Evolutionary conservation across 2,888 invertebrate species (phyloP).

Genomic region (Drosophila meridionalis): DNA sequence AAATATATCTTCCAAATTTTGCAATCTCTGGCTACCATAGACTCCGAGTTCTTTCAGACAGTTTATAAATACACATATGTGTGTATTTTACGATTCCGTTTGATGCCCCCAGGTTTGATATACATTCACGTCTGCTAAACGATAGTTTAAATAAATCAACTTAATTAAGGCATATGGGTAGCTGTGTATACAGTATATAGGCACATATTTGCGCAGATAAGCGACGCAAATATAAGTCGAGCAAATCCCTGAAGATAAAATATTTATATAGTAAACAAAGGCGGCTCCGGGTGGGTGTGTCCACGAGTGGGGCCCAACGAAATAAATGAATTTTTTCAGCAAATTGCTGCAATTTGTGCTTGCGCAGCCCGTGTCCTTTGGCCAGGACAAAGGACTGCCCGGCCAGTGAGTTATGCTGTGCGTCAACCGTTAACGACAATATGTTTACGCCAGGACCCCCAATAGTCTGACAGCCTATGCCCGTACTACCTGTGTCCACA

Average conservation of each 20-base stretch:
- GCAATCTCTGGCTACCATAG: neutral
- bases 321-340: slow-evolving; percentile 15
- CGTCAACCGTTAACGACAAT: slow-evolving; percentile 19
- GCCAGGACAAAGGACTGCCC: slow-evolving; percentile 3
- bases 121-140: neutral
- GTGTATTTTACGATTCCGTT: neutral
- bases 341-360: slow-evolving; percentile 22
- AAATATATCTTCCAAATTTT: neutral
- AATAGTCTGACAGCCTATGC: slow-evolving; percentile 34
- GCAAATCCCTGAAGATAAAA: slow-evolving; percentile 42
- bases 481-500: slow-evolving; percentile 16
- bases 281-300: slow-evolving; percentile 2
- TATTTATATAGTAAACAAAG: slow-evolving; percentile 47
- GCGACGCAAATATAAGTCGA: slow-evolving; percentile 21
- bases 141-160: slow-evolving; percentile 3
- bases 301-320: neutral
- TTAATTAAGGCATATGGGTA: slow-evolving; percentile 14
- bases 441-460: slow-evolving; percentile 26
- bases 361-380: slow-evolving; percentile 23
- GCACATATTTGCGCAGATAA: slow-evolving; percentile 31
- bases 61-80: neutral
- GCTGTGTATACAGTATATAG: neutral
- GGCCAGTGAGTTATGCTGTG: slow-evolving; percentile 14
- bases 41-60: neutral
- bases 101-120: neutral